A percentile compares a stretch with the other conserved stretches of the same genome.
Evolutionary conservation across 2,888 invertebrate species (phyloP).

Genomic region (Pollenia angustigena): DNA sequence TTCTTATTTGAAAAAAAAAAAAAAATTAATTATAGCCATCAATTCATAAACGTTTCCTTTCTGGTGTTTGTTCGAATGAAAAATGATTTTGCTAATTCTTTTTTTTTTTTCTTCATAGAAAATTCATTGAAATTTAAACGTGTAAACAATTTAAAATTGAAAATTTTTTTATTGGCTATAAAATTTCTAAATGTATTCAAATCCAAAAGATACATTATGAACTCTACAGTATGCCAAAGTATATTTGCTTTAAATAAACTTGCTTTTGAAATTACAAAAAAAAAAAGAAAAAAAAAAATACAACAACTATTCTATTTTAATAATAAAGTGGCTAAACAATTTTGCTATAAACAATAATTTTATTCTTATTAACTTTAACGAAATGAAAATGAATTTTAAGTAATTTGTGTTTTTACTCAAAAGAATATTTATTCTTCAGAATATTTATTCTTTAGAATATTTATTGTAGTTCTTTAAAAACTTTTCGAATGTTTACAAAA

Average conservation of each 20-base stretch:
- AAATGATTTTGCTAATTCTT: constrained; percentile 1
- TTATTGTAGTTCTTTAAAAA: constrained; percentile 1
- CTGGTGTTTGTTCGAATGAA: neutral
- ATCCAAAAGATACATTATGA: constrained; percentile 38
- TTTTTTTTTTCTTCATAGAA: neutral
- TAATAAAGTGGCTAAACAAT: constrained; percentile 28
- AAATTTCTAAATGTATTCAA: neutral
- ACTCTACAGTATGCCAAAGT: constrained; percentile 24
- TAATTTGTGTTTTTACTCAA: constrained; percentile 6
- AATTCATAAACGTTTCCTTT: constrained; percentile 8
- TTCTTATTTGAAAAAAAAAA: neutral
- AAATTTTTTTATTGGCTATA: neutral
- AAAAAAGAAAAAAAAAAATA: neutral
- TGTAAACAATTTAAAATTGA: constrained; percentile 33
- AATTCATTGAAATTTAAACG: constrained; percentile 46
- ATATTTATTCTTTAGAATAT: neutral
- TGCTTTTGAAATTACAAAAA: constrained; percentile 38
- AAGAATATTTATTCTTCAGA: neutral
- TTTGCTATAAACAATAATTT: constrained; percentile 50
- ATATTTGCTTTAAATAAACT: constrained; percentile 55
- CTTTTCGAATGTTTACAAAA: neutral
- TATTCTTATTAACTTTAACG: constrained; percentile 49
- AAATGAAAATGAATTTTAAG: constrained; percentile 27
- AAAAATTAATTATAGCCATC: neutral
- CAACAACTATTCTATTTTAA: constrained; percentile 19